Evolutionary conservation across 2,113 vertebrate genomes (phyloP).

Genomic region (Anseranas semipalmata): DNA sequence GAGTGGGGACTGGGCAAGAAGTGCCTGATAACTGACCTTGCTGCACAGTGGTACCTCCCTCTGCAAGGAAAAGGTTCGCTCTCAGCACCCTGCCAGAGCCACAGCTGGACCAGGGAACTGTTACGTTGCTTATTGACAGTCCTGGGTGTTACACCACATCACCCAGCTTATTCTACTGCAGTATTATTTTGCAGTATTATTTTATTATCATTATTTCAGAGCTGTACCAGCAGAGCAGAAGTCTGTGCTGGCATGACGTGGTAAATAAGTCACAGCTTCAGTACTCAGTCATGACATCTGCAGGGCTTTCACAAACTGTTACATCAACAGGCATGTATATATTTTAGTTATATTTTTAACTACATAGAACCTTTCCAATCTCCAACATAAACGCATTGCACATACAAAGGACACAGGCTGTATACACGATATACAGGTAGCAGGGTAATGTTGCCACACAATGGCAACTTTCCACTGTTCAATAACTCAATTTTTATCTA

Average conservation of each 20-base stretch:
- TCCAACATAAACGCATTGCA: background rate
- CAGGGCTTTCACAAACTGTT: background rate
- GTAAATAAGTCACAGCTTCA: background rate
- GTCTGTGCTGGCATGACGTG: background rate
- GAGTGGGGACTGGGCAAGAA: background rate
- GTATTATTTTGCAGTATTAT: background rate
- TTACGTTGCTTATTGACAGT: background rate
- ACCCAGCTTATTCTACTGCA: background rate
- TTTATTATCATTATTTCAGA: background rate
- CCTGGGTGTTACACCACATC: background rate
- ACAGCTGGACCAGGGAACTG: background rate
- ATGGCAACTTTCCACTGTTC: constrained; percentile 11
- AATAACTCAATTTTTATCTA: constrained; percentile 42
- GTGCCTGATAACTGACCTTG: background rate
- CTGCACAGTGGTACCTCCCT: background rate
- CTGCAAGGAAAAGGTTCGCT: background rate
- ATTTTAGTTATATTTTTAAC: background rate
- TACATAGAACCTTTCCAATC: background rate
- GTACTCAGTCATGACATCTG: background rate
- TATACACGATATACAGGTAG: background rate
- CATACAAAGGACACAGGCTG: background rate
- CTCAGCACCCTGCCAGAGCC: too few relatives aligned
- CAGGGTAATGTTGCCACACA: background rate
- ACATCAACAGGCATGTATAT: background rate
- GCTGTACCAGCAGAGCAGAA: background rate